Percentiles rank a stretch among this genome's conserved stretches.
These are phyloP conservation scores for Lathronympha strigana DNA, from an alignment of 2,888 invertebrate genomes.

Conservation along the genomic window DNA sequence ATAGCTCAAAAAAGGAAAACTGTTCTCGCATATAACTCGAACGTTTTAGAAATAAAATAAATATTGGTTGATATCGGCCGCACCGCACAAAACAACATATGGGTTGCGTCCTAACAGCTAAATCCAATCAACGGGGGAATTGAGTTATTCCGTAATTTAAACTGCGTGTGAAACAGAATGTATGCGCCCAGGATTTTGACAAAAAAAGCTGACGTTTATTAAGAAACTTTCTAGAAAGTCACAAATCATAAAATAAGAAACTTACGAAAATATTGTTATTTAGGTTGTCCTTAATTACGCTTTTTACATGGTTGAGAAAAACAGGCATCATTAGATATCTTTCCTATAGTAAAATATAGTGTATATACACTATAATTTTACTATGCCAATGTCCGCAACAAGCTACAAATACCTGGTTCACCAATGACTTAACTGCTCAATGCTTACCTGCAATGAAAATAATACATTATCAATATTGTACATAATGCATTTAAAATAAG, in stretches of 20 bases:
- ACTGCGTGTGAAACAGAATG: neutral
- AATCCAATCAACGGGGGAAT: conserved; percentile 12
- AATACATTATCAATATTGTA: neutral
- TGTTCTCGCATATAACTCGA: neutral
- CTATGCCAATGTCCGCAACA: no score
- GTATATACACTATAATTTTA: no score
- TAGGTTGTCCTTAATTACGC: no score
- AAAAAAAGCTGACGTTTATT: no score
- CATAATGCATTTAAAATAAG: neutral
- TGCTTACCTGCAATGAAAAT: conserved; percentile 8
- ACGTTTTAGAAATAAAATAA: conserved; percentile 13
- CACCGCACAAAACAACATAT: conserved; percentile 10
- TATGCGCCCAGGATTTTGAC: no score
- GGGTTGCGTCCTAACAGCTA: conserved; percentile 12
- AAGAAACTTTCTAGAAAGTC: no score
- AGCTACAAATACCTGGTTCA: neutral
- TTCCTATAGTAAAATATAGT: no score
- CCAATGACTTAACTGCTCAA: neutral
- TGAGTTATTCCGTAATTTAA: neutral
- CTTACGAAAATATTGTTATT: no score
- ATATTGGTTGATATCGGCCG: conserved; percentile 5
- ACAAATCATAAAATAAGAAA: no score
- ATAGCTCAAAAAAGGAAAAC: no score
- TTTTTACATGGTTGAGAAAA: no score
- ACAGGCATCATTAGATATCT: no score